Conservation (phyloP, 2,113 vertebrate species). For the Theristicus caerulescens region DNA sequence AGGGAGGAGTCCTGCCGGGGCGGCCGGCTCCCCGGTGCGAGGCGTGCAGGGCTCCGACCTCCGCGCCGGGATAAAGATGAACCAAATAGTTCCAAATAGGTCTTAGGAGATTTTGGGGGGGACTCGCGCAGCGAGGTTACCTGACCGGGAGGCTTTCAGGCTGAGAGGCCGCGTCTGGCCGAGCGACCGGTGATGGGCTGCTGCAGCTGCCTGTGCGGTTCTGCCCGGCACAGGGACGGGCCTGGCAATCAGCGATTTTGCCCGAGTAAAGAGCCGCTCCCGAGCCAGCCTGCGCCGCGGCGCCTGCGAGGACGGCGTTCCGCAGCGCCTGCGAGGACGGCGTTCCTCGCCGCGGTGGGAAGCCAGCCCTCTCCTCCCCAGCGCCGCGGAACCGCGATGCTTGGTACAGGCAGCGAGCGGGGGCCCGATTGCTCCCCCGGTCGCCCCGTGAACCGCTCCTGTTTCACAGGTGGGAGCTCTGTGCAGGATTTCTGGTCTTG, state of each 20-base stretch:
- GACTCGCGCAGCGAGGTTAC: background rate
- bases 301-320: background rate
- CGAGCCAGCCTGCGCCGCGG: background rate
- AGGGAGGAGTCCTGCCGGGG: background rate
- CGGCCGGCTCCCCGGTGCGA: background rate
- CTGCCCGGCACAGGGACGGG: no score
- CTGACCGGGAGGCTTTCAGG: background rate
- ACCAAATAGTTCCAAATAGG: background rate
- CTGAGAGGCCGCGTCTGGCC: background rate
- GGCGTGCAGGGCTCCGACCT: background rate
- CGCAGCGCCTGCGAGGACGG: background rate
- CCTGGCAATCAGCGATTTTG: background rate
- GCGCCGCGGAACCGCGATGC: accelerated
- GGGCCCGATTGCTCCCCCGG: accelerated
- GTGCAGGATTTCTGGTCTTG: background rate
- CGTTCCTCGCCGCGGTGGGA: background rate
- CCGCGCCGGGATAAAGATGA: background rate
- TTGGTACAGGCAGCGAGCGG: background rate
- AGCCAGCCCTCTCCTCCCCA: background rate
- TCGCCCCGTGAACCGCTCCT: no score
- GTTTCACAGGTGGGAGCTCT: background rate
- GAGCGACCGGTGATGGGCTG: no score
- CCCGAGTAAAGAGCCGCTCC: background rate
- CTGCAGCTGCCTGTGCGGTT: no score
- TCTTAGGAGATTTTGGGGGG: no score